phyloP scores from a whole-genome alignment of 2,113 vertebrate genomes.

The Scalopus aquaticus region DNA sequence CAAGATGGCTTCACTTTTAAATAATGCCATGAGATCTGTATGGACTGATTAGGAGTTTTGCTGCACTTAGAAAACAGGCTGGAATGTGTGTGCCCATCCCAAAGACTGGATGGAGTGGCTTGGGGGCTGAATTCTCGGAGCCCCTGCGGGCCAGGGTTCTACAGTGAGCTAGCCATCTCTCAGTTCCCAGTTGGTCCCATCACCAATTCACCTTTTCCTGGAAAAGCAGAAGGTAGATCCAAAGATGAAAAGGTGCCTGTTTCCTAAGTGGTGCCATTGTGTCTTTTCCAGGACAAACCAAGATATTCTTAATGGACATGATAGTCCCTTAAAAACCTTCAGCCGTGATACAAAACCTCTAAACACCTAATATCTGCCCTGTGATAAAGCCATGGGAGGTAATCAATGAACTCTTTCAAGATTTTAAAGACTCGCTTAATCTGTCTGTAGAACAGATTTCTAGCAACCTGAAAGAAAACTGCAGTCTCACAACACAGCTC shows the following conservation, averaged over 20 bases:
- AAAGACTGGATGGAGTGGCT: not conserved
- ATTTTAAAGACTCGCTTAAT: not conserved
- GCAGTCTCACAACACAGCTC: not conserved
- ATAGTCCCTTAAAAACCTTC: not conserved
- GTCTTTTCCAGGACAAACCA: slow-evolving; percentile 22
- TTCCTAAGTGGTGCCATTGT: not conserved
- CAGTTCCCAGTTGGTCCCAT: not conserved
- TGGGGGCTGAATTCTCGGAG: not conserved
- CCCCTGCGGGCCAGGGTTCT: not conserved
- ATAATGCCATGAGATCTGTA: not conserved
- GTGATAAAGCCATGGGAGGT: not conserved
- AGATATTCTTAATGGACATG: not conserved
- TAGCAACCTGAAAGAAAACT: not conserved
- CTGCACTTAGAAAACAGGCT: not conserved
- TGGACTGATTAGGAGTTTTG: not conserved
- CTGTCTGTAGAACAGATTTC: not conserved
- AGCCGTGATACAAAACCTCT: not conserved
- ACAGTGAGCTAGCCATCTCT: not conserved
- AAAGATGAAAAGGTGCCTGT: slow-evolving; percentile 22
- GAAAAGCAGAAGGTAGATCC: slow-evolving; percentile 4
- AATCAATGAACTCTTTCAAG: not conserved
- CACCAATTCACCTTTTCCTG: not conserved
- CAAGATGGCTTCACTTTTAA: not conserved
- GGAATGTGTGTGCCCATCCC: not conserved
- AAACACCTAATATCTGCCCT: not conserved